These are phyloP conservation scores for Drosophila borborema DNA, from an alignment of 2,888 invertebrate species.

Conservation along the genomic window DNA sequence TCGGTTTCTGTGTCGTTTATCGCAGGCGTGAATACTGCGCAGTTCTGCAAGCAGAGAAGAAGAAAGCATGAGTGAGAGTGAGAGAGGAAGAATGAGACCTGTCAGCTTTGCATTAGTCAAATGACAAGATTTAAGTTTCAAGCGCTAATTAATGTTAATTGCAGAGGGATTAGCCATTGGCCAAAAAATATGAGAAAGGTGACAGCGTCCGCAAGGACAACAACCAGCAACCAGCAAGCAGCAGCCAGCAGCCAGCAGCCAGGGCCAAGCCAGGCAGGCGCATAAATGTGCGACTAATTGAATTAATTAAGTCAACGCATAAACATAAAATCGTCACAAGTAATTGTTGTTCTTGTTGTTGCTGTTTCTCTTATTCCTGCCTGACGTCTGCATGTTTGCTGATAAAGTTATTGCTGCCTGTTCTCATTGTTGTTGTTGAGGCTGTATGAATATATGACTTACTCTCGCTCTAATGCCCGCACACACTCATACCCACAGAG, in stretches of 20 bases:
- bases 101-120: conserved; percentile 53
- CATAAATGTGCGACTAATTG: conserved; percentile 77
- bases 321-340: conserved; percentile 76
- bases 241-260: conserved; percentile 15
- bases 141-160: conserved; percentile 75
- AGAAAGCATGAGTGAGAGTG: conserved; percentile 5
- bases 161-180: conserved; percentile 57
- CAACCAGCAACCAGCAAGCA: conserved; percentile 15
- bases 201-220: conserved; percentile 32
- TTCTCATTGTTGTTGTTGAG: conserved; percentile 20
- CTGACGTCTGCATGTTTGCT: conserved; percentile 62
- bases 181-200: conserved; percentile 51
- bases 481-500: background rate
- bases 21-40: conserved; percentile 64
- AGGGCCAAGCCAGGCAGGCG: conserved; percentile 24
- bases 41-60: conserved; percentile 49
- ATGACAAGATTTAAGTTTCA: conserved; percentile 72
- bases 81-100: conserved; percentile 16
- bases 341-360: conserved; percentile 53
- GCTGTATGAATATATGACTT: conserved; percentile 36
- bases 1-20: conserved; percentile 50
- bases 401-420: conserved; percentile 52
- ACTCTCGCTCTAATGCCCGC: conserved; percentile 20
- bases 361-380: conserved; percentile 38
- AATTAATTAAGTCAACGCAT: conserved; percentile 77